These are phyloP conservation scores for Acanthaster planci DNA, from an alignment of 35 echinoderm and acorn worm genomes.

Conservation along the genomic window DNA sequence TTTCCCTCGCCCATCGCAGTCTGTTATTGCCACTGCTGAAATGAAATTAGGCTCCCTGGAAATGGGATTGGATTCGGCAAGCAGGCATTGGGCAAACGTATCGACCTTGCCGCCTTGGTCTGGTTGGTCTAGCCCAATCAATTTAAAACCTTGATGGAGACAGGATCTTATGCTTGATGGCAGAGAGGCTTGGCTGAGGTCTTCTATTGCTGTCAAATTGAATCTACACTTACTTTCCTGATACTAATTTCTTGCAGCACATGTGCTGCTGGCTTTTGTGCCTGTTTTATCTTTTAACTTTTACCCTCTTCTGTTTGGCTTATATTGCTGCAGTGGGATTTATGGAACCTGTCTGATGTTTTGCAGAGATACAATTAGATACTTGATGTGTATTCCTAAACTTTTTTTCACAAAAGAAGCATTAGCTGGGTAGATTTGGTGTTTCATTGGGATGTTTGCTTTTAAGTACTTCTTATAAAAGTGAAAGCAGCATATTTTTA, in stretches of 20 bases:
- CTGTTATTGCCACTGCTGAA: background rate
- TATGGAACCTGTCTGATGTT: background rate
- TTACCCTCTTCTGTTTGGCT: background rate
- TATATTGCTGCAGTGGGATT: background rate
- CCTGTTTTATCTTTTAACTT: background rate
- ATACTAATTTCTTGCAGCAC: background rate
- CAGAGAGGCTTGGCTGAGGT: background rate
- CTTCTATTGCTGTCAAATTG: background rate
- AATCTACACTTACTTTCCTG: background rate
- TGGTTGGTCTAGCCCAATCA: slow-evolving; percentile 1
- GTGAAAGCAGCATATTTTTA: too few relatives aligned
- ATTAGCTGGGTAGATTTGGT: too few relatives aligned
- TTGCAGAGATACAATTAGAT: too few relatives aligned
- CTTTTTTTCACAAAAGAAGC: too few relatives aligned
- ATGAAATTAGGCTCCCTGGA: slow-evolving; percentile 13
- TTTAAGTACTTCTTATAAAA: too few relatives aligned
- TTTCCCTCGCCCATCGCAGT: background rate
- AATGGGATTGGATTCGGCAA: slow-evolving; percentile 6
- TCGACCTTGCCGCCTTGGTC: background rate
- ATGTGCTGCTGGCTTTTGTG: background rate
- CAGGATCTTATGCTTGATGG: slow-evolving; percentile 16
- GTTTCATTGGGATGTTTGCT: too few relatives aligned
- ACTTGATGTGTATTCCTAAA: too few relatives aligned
- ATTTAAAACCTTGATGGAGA: slow-evolving; percentile 27
- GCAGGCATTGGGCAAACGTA: background rate